Conservation (phyloP, 1,140 invertebrate species). For the Antheraea pernyi region DNA sequence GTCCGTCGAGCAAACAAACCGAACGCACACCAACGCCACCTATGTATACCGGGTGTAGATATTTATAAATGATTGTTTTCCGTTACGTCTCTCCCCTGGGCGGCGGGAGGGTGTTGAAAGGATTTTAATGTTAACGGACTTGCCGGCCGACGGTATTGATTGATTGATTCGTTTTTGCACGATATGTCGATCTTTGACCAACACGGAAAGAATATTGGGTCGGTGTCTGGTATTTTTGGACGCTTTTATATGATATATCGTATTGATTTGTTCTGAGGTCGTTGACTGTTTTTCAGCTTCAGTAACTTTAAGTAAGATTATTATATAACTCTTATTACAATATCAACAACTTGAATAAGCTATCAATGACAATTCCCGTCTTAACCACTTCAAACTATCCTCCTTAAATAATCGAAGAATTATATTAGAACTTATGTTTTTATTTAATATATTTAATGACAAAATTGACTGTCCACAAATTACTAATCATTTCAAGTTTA, state of each 20-base stretch:
- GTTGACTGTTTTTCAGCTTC: too few species aligned
- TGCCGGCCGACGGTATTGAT: constrained; percentile 3
- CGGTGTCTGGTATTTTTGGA: neutral
- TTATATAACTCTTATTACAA: neutral
- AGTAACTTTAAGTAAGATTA: neutral
- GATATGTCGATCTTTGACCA: neutral
- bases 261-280: neutral
- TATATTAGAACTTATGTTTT: too few species aligned
- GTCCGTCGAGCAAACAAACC: neutral
- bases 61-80: constrained; percentile 12
- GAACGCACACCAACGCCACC: constrained; percentile 1
- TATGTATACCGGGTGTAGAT: constrained; percentile 1
- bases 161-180: constrained; percentile 1
- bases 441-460: too few species aligned
- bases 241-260: neutral
- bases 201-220: neutral
- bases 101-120: constrained; percentile 2
- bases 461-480: too few species aligned
- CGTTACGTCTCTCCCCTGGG: constrained; percentile 2
- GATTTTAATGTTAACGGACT: constrained; percentile 12
- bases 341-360: too few species aligned
- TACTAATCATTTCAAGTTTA: too few species aligned
- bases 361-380: too few species aligned
- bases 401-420: too few species aligned
- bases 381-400: too few species aligned